Evolutionary conservation across 2,113 vertebrate species (phyloP).

Genomic region (Pelecanoides urinatrix): DNA sequence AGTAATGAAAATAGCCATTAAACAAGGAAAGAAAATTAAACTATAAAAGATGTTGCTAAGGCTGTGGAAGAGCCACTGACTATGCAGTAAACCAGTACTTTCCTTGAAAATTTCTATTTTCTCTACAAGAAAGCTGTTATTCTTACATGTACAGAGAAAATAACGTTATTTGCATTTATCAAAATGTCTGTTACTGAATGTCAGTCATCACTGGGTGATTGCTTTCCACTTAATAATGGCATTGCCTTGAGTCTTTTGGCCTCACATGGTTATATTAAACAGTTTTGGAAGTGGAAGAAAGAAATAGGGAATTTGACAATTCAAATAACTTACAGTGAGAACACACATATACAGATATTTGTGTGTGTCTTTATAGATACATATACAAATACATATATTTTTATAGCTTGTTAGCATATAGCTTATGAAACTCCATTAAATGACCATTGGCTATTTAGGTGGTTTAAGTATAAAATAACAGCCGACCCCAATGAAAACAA

Average conservation of each 20-base stretch:
- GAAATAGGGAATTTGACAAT: background rate
- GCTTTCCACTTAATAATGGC: background rate
- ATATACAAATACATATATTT: background rate
- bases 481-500: background rate
- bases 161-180: background rate
- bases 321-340: background rate
- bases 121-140: background rate
- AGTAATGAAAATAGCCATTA: constrained; percentile 50
- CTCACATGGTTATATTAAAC: background rate
- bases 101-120: background rate
- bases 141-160: background rate
- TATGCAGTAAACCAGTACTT: constrained; percentile 8
- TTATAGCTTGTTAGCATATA: background rate
- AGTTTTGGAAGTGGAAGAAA: background rate
- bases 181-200: constrained; percentile 1
- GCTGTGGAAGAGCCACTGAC: background rate
- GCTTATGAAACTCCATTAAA: background rate
- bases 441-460: background rate
- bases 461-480: background rate
- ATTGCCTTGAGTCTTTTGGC: background rate
- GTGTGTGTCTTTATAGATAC: background rate
- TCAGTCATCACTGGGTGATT: background rate
- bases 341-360: background rate
- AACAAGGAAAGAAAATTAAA: constrained; percentile 18
- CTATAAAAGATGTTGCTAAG: constrained; percentile 31